Percentiles rank a stretch among this genome's conserved stretches.
Conservation (phyloP, 37 sponge, comb jelly and placozoan genomes). For the Tethya wilhelma region DNA sequence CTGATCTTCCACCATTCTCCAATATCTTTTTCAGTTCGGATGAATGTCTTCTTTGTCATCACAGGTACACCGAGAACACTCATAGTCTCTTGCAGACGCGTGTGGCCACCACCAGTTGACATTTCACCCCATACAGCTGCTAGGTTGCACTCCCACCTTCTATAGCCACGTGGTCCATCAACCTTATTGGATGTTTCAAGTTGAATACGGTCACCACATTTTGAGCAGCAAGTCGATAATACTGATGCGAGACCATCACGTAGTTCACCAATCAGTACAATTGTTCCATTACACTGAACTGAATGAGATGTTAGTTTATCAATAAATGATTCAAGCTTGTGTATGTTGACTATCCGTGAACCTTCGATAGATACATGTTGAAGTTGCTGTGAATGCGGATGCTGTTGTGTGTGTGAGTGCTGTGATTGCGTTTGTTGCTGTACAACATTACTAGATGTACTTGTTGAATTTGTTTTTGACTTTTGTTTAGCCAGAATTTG, state of each 20-base stretch:
- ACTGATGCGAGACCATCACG: background rate
- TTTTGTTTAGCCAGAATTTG: too few species aligned
- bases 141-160: conserved; percentile 19
- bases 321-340: background rate
- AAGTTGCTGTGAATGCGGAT: too few species aligned
- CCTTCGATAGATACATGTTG: too few species aligned
- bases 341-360: background rate
- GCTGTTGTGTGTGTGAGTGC: too few species aligned
- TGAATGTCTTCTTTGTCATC: conserved; percentile 7
- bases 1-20: background rate
- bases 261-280: background rate
- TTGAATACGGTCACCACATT: too few species aligned
- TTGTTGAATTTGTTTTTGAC: too few species aligned
- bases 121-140: conserved; percentile 15
- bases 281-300: background rate
- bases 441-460: too few species aligned
- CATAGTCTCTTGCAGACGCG: background rate
- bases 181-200: background rate
- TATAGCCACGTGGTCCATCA: background rate
- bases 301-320: background rate
- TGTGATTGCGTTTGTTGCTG: too few species aligned
- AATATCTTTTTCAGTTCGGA: background rate
- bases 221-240: background rate
- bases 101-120: background rate
- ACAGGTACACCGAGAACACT: conserved; percentile 1